Percentiles rank a stretch among this genome's conserved stretches.
phyloP scores from a whole-genome alignment of 2,797 vertebrate genomes.

The Anniella stebbinsi region DNA sequence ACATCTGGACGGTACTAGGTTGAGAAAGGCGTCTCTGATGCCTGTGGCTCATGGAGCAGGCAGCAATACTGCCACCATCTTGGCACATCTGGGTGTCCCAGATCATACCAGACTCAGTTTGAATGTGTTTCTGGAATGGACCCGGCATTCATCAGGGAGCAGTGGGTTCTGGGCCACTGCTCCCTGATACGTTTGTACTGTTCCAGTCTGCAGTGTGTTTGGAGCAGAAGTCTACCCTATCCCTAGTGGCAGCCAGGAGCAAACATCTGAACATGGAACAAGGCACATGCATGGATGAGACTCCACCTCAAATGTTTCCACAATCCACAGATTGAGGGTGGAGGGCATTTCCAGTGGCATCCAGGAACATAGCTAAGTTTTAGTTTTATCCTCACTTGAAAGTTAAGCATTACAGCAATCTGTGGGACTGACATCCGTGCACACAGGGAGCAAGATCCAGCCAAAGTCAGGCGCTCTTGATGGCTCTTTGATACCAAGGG shows the following conservation, averaged over 20 bases:
- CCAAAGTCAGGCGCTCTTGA: not conserved
- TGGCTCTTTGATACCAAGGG: not conserved
- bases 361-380: not conserved
- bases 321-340: not conserved
- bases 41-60: too few relatives aligned
- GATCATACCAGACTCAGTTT: too few relatives aligned
- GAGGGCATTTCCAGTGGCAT: not conserved
- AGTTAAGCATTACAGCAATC: not conserved
- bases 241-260: not conserved
- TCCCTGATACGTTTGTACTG: too few relatives aligned
- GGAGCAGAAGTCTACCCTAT: not conserved
- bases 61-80: too few relatives aligned
- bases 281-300: not conserved
- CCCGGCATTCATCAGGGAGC: too few relatives aligned
- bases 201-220: not conserved
- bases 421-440: not conserved
- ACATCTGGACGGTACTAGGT: not conserved
- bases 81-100: too few relatives aligned
- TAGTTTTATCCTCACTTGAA: not conserved
- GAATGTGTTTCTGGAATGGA: too few relatives aligned
- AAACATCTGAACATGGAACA: not conserved
- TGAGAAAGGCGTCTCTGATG: not conserved
- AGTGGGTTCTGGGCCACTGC: too few relatives aligned
- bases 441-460: not conserved
- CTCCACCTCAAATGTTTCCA: not conserved